Conservation (phyloP, 2,797 vertebrate genomes). For the Eremophila alpestris region DNA sequence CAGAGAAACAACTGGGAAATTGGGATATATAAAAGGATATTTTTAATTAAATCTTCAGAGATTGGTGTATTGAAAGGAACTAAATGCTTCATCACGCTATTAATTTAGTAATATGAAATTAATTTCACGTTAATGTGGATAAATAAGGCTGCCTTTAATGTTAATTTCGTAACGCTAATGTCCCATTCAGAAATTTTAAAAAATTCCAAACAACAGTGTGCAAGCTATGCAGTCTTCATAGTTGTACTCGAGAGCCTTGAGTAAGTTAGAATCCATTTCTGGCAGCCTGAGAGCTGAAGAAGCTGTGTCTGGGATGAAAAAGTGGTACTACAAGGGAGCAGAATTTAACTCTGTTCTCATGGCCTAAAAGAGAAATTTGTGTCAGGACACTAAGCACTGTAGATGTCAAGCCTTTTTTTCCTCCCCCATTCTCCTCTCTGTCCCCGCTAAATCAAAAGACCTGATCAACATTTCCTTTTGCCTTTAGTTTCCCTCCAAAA, state of each 20-base stretch:
- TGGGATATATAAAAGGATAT: neutral
- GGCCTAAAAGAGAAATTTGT: neutral
- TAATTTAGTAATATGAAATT: conserved; percentile 66
- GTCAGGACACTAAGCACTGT: neutral
- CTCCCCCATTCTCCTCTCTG: neutral
- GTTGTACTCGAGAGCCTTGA: neutral
- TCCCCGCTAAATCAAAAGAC: neutral
- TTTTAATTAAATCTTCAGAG: conserved; percentile 30
- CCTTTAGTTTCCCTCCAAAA: neutral
- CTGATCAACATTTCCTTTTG: neutral
- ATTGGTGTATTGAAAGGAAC: conserved; percentile 20
- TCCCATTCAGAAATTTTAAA: neutral
- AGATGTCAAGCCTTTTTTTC: neutral
- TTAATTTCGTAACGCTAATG: conserved; percentile 65
- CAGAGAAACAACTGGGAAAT: neutral
- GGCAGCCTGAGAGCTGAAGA: neutral
- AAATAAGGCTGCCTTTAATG: conserved; percentile 64
- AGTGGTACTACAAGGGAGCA: neutral
- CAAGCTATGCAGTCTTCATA: neutral
- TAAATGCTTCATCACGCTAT: conserved; percentile 48
- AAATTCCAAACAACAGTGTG: neutral
- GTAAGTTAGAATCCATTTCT: neutral
- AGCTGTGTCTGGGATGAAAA: neutral
- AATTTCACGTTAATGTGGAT: conserved; percentile 58
- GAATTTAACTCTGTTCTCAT: neutral